Base-by-base conservation (phyloP, 2,113 vertebrate species). In the Corythoichthys haematopterus region DNA sequence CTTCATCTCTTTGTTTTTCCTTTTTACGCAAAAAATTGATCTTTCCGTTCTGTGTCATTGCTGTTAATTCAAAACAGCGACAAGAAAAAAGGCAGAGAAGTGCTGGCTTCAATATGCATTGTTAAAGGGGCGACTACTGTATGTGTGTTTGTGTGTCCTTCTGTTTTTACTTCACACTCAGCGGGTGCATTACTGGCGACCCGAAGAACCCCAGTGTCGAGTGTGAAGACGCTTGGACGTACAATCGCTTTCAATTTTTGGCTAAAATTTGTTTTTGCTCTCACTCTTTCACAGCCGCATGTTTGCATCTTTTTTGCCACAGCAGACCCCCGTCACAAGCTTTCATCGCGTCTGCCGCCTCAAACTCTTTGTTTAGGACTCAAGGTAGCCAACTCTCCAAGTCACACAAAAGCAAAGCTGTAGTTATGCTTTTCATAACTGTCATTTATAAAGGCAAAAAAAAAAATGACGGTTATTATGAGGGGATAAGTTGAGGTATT, bases 151-250 rank as follows among this genome's bases (percentile, higher is more conserved):
- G 60, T 7, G n/a, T 33, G 20, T 33, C 40, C 40, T 62, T 62
- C 40, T 62, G 60, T 62, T 46, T 46, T 62, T 62, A 46, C 43
- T 33, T 62, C 60, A 45, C 60, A 62, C 60, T 62, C 43, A 20
- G 60, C 43, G 60, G 60, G 60, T 13, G 60, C 60, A 62, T 33
- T 62, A 12, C 38, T 62, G 60, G 60, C 43, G 60, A 62, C 60
- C 60, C 60, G 36, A 36, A 36, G 12, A 36, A 57, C 33, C 14
- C 33, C 55, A 15, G 55, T 57, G 55, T 57, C 55, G 40, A 62
- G 60, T 62, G 60, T 62, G 60, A 62, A 62, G 40, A 46, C 43
- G 60, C 43, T 62, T 46, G 40, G 60, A 46, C 12, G 20, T 46
- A 28, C 20, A 2, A 45, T 62, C 6, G 40, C 43, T 20, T 45